Base-by-base conservation (phyloP, 2,797 vertebrate genomes). In the Acridotheres tristis region DNA sequence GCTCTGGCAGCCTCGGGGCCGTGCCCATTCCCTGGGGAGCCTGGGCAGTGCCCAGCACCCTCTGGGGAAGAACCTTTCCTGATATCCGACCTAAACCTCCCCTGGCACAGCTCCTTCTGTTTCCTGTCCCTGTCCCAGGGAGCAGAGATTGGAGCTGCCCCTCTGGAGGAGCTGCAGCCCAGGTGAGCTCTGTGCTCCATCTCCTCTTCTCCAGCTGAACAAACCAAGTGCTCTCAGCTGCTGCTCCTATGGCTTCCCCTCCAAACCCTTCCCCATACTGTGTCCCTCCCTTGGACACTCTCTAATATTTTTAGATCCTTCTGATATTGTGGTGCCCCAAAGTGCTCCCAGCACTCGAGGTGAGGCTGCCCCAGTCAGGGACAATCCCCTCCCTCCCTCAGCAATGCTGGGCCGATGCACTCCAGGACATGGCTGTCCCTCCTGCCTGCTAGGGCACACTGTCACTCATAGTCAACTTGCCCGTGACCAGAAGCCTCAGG, bases 11-110 rank as follows among this genome's bases (percentile, higher is more conserved):
- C 36, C 50, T 51, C 9, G 16, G 48, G 50, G 25, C 48, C 5
- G 15, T 16, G 72, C 4, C 57, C 63, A 45, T 55, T 50, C 43
- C 65, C 65, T 76, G 71, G 50, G 63, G 32, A 89, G 57, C 71
- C 63, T 55, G 63, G 11, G 11, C 57, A 82, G 62, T 68, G 71
- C 63, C 59, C 42, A 50, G 27, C 23, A 43, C 32, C 48, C 54
- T 62, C 57, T 57, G 43, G 23, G 47, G 9, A 62, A 9, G 36
- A 23, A 26, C 5, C 15, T 71, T 65, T 26, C 0, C 36, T 51
- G 2, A 45, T 1, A 0, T 9, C 17, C 65, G 26, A 0, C 8
- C 45, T 58, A 0, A 34, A 0, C 12, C 29, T 57, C 0, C 22
- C 25, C 38, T 71, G 57, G 0, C 50, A 16, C 72, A 77, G 17